phyloP scores from a whole-genome alignment of 2,888 invertebrate genomes.

The Ectemnius lituratus region DNA sequence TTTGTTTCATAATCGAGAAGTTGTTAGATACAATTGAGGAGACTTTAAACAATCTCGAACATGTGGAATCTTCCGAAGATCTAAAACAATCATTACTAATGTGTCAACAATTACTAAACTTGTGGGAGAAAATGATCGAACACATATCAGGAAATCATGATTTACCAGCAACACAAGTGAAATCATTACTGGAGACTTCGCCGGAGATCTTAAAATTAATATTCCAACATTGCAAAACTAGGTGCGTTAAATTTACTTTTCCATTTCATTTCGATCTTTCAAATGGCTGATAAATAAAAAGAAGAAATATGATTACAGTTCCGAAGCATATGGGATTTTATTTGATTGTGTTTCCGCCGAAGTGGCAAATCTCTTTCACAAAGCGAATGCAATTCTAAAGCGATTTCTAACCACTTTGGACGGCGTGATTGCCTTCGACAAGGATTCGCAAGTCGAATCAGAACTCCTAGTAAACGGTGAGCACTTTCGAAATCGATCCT shows the following conservation, averaged over 20 bases:
- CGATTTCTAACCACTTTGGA: slow-evolving; percentile 66
- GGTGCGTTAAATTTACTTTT: slow-evolving; percentile 49
- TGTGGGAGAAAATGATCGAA: slow-evolving; percentile 67
- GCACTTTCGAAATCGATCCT: slow-evolving; percentile 56
- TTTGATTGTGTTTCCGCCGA: slow-evolving; percentile 57
- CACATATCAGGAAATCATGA: slow-evolving; percentile 55
- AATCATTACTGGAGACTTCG: slow-evolving; percentile 58
- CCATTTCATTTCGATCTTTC: neutral
- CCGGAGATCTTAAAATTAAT: slow-evolving; percentile 58
- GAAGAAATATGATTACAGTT: slow-evolving; percentile 53
- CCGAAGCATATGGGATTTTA: slow-evolving; percentile 56
- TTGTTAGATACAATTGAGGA: slow-evolving; percentile 44
- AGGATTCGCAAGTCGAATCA: slow-evolving; percentile 59
- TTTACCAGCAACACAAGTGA: slow-evolving; percentile 52
- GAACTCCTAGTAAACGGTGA: slow-evolving; percentile 62
- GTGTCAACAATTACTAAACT: slow-evolving; percentile 59
- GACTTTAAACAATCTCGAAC: slow-evolving; percentile 6
- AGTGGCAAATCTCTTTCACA: slow-evolving; percentile 65
- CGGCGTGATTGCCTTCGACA: slow-evolving; percentile 60
- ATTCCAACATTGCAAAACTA: slow-evolving; percentile 68
- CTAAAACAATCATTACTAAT: slow-evolving; percentile 48
- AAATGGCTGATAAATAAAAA: too few species aligned
- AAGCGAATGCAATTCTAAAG: slow-evolving; percentile 62
- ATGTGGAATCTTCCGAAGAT: slow-evolving; percentile 24
- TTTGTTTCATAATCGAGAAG: slow-evolving; percentile 38